phyloP scores from a whole-genome alignment of 2,888 invertebrate genomes.

The Aporophyla lueneburgensis region DNA sequence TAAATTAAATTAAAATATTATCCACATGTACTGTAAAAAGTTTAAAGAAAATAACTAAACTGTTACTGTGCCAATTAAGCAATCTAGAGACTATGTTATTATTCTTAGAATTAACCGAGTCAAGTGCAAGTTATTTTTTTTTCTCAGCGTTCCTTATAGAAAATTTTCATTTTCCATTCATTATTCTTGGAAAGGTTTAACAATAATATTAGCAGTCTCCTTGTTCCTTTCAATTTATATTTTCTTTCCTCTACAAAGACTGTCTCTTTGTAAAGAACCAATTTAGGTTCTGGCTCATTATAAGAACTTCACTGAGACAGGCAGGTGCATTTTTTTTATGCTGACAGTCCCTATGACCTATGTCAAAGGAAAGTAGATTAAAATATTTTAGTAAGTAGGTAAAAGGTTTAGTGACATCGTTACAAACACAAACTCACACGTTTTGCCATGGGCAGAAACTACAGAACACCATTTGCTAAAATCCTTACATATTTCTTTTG shows the following conservation, averaged over 20 bases:
- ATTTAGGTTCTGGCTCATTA: neutral
- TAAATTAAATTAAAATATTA: too few relatives aligned
- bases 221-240: neutral
- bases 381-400: neutral
- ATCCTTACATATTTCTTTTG: neutral
- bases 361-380: neutral
- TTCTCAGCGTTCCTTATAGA: neutral
- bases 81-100: neutral
- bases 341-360: neutral
- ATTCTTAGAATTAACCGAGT: slow-evolving; percentile 3
- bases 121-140: neutral
- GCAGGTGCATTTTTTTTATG: neutral
- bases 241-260: neutral
- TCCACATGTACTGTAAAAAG: neutral
- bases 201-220: neutral
- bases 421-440: too few relatives aligned
- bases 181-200: slow-evolving; percentile 3
- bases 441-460: neutral
- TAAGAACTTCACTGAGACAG: neutral
- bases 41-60: neutral
- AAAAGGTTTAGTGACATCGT: neutral
- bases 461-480: neutral
- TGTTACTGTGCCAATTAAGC: neutral
- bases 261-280: neutral
- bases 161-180: neutral